Evolutionary conservation across 2,888 invertebrate species (phyloP), one percentile per base, ranked within the genome.

Genomic region (Heliconius sara): DNA sequence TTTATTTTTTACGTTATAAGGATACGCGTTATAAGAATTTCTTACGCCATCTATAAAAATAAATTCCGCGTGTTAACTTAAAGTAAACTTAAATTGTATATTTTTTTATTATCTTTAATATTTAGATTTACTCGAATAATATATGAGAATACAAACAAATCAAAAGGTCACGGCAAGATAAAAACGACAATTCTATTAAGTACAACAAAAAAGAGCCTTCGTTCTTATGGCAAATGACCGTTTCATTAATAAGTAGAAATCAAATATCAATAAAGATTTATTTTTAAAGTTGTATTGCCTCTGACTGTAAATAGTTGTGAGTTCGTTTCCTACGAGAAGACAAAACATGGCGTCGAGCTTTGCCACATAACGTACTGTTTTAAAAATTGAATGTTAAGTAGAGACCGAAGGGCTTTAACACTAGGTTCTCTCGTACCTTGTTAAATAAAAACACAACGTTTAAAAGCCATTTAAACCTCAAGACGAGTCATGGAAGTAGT

Each of bases 171-270:
- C n/a, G 73, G 7, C 30, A 34, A 16, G 30, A 57, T 73, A 73
- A 73, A 73, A 73, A 57, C 73, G 34, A 57, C 73, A 73, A 60
- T 60, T 60, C 30, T 72, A 57, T 57, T 52, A 27, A 30, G 13
- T 13, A 3, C n/a, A 16, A 60, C 73, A 73, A 73, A 73, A 73
- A 73, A 73, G 73, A 34, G 60, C 60, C 73, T 73, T 73, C 34
- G 73, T 60, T 73, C 30, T 73, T 60, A 30, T 73, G 34, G n/a
- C 7, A n/a, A 73, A 13, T 60, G 34, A 34, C 57, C 73, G 57
- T 34, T 73, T 73, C 57, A 60, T 34, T 73, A 60, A 13, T 34
- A 70, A 70, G 3, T 39, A 39, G 5, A 13, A 30, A 12, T 72
- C 7, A 72, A 57, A 57, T 60, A 22, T 60, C 25, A 65, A 27